A percentile compares a stretch with the other conserved stretches of the same genome.
phyloP scores from a whole-genome alignment of 2,888 invertebrate genomes.

The Disparrhopalites patrizii region DNA sequence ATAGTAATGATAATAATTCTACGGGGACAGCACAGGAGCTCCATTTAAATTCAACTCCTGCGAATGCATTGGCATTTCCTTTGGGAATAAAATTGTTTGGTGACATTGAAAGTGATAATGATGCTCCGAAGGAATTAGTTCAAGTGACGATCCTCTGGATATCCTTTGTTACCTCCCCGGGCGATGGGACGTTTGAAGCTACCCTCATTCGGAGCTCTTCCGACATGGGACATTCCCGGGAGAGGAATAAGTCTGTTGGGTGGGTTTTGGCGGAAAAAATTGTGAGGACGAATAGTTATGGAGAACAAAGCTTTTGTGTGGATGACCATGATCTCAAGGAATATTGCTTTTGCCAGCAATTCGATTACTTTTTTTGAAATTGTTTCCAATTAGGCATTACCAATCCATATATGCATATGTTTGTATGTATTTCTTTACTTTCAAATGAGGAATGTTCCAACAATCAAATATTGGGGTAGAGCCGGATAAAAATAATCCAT shows the following conservation, averaged over 20 bases:
- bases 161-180: constrained; percentile 1
- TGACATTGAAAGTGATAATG: neutral
- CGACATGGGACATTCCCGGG: neutral
- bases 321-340: constrained; percentile 13
- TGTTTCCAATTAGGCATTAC: too few species aligned
- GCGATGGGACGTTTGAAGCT: constrained; percentile 2
- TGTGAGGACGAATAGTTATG: constrained; percentile 7
- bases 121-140: neutral
- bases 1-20: too few species aligned
- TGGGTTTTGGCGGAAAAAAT: neutral
- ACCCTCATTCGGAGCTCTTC: neutral
- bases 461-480: too few species aligned
- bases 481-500: too few species aligned
- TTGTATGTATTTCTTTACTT: too few species aligned
- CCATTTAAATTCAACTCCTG: too few species aligned
- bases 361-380: neutral
- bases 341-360: neutral
- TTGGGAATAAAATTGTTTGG: too few species aligned
- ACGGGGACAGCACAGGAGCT: too few species aligned
- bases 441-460: too few species aligned
- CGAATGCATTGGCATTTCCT: too few species aligned
- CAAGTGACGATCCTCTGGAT: neutral
- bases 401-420: too few species aligned
- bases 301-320: constrained; percentile 14
- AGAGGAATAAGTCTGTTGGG: constrained; percentile 50